A percentile compares a stretch with the other conserved stretches of the same genome.
These are phyloP conservation scores for Hymenopus coronatus DNA, from an alignment of 2,888 invertebrate genomes.

Conservation along the genomic window DNA sequence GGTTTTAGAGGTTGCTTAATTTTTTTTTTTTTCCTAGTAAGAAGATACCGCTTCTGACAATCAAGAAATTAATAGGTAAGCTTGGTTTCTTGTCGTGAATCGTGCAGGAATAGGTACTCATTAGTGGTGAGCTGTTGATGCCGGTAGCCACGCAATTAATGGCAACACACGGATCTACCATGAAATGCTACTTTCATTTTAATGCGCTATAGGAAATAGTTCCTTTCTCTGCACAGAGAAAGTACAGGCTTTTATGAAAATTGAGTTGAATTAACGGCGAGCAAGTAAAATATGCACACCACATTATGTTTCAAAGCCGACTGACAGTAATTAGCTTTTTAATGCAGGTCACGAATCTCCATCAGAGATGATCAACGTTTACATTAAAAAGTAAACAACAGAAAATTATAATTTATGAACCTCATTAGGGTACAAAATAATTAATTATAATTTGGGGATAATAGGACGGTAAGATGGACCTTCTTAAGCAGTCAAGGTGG, in stretches of 20 bases:
- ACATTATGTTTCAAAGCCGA: background rate
- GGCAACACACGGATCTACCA: background rate
- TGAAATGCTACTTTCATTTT: background rate
- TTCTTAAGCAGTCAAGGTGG: no score
- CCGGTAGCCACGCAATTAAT: background rate
- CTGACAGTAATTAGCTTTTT: background rate
- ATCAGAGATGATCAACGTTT: background rate
- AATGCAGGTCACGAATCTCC: background rate
- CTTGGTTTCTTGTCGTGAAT: background rate
- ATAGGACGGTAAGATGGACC: no score
- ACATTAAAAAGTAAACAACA: background rate
- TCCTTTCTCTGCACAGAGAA: background rate
- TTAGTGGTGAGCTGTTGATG: background rate
- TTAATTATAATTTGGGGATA: no score
- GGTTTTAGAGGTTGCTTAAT: background rate
- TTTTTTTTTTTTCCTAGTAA: no score
- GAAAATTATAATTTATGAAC: background rate
- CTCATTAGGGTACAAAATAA: no score
- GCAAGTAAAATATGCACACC: background rate
- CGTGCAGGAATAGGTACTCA: background rate
- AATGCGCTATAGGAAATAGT: background rate
- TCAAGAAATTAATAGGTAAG: background rate
- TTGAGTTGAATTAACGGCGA: background rate
- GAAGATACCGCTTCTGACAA: background rate
- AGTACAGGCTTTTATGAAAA: background rate